These are phyloP conservation scores for Folsomia manolachei DNA, from an alignment of 2,888 invertebrate species.

Conservation along the genomic window DNA sequence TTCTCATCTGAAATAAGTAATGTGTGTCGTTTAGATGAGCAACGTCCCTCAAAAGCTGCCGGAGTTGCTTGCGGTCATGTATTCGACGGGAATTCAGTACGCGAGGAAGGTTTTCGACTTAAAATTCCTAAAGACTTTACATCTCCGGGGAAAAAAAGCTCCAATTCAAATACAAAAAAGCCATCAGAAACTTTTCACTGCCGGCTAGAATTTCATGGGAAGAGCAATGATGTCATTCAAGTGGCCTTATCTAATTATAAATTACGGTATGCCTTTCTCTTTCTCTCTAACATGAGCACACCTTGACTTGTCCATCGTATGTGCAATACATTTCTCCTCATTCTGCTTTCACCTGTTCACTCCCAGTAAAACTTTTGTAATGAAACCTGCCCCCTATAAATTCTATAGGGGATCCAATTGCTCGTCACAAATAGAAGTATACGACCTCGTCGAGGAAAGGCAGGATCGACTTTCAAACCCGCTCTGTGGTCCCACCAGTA, in stretches of 20 bases:
- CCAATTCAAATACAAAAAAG: background rate
- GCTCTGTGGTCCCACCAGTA: slow-evolving; percentile 11
- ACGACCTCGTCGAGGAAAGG: slow-evolving; percentile 5
- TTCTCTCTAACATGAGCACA: too few relatives aligned
- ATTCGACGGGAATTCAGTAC: background rate
- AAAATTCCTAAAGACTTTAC: slow-evolving; percentile 15
- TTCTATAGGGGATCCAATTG: slow-evolving; percentile 21
- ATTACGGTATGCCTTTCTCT: slow-evolving; percentile 16
- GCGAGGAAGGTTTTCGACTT: slow-evolving; percentile 8
- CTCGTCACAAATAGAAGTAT: slow-evolving; percentile 18
- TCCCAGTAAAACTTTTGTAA: background rate
- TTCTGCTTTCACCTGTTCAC: too few relatives aligned
- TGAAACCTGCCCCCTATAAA: background rate
- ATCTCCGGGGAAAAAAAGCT: background rate
- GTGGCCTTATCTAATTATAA: slow-evolving; percentile 14
- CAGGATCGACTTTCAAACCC: slow-evolving; percentile 1
- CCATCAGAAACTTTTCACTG: slow-evolving; percentile 10
- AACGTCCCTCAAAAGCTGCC: background rate
- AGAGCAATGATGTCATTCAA: slow-evolving; percentile 11
- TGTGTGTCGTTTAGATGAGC: background rate
- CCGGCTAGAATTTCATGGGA: background rate
- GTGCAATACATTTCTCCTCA: background rate
- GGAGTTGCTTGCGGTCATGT: background rate
- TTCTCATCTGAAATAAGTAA: background rate
- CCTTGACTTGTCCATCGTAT: too few relatives aligned